Base-by-base conservation (phyloP, 2,113 vertebrate genomes). In the Arenaria interpres region DNA sequence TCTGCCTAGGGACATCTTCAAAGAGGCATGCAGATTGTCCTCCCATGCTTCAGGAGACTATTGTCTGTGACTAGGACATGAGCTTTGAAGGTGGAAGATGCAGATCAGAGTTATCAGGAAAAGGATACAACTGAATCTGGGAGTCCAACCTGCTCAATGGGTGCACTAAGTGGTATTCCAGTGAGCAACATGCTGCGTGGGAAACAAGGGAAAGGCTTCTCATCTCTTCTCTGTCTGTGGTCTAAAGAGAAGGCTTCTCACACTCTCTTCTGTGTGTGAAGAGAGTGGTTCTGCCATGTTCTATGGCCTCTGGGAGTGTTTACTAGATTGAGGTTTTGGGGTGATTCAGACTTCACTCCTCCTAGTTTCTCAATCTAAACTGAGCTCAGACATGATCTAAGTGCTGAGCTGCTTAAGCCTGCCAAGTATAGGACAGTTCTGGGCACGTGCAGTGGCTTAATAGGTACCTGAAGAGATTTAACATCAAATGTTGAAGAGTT, bases 391-490 rank as follows among this genome's bases (percentile, higher is more conserved):
- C 93, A 94, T 95, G 96, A 97, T 85, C 81, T 96, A 96, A 94
- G 39, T 69, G 74, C 69, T 89, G 87, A 89, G 53, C 39, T 94
- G 77, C 71, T 89, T 82, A 91, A 95, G 71, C 9, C 53, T 94
- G 93, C 81, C 87, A 91, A 91, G 66, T 69, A 76, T 37, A 93
- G 66, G 94, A 79, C 94, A 96, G 93, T 85, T 97, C 96, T 96
- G 96, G 96, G 81, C 96, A 97, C 67, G 89, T 96, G 96, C 89
- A 89, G 66, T 96, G 94, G 93, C 91, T 91, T 95, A 97, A 93
- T 93, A 85, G 33, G 84, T 89, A 97, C 81, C 82, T 96, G 84
- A 95, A 94, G 87, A 91, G 91, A 93, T 96, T 95, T 96, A 96
- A 94, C 84, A 95, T 96, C 96, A 97, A 96, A 95, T 85, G 86